Evolutionary conservation across 2,888 invertebrate species (phyloP).

Genomic region (Leptura quadrifasciata): DNA sequence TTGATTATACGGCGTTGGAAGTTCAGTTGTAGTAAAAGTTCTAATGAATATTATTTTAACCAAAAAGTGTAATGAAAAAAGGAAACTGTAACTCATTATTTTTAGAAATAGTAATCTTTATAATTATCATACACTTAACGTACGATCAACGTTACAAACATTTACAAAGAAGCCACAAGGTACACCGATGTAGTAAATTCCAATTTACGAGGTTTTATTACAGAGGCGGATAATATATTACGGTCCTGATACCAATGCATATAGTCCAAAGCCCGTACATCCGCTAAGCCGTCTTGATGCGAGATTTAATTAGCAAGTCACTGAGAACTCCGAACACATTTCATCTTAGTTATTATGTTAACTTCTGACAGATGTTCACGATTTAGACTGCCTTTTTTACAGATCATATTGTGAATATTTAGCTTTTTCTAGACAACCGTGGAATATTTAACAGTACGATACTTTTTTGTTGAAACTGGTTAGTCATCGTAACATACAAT

Average conservation of each 20-base stretch:
- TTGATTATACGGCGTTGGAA: too few relatives aligned
- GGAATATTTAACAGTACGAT: constrained; percentile 53
- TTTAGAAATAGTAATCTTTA: too few relatives aligned
- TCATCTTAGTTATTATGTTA: constrained; percentile 67
- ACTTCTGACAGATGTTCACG: constrained; percentile 67
- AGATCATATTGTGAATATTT: constrained; percentile 58
- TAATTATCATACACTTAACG: too few relatives aligned
- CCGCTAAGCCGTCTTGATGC: constrained; percentile 57
- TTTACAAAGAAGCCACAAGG: neutral
- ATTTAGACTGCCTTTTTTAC: constrained; percentile 61
- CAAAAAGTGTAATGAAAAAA: too few relatives aligned
- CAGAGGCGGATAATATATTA: neutral
- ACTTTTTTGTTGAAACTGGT: constrained; percentile 49
- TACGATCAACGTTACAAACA: neutral
- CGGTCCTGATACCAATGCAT: constrained; percentile 27
- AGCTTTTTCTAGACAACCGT: constrained; percentile 59
- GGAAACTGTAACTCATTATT: too few relatives aligned
- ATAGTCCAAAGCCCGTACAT: constrained; percentile 28
- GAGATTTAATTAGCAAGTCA: constrained; percentile 69
- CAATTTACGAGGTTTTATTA: neutral
- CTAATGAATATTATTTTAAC: too few relatives aligned
- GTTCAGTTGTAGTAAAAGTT: too few relatives aligned
- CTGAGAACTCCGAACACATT: constrained; percentile 63
- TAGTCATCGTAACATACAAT: constrained; percentile 36
- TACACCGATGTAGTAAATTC: neutral